Base-by-base conservation (phyloP, 2,888 invertebrate genomes). In the Pilophorus perplexus region DNA sequence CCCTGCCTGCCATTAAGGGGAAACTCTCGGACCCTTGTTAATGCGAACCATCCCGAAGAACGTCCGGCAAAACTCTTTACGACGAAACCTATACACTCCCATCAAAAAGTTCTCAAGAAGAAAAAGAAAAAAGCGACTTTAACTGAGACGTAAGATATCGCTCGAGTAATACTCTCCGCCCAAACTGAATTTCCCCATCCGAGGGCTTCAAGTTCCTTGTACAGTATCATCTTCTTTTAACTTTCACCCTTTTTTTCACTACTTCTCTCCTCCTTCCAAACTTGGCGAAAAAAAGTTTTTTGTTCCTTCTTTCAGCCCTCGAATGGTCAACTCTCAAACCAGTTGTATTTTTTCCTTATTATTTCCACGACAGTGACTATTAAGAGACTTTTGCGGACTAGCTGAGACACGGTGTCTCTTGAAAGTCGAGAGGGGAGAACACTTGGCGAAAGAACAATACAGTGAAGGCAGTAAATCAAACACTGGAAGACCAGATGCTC, bases 91-190 rank as follows among this genome's bases (percentile, higher is more conserved):
- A 42, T 59, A 42, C 59, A 59, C 40, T 59, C 25, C 59, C 59
- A 42, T 59, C 59, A 59, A 42, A 42, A 59, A 59, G 42, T 52
- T 42, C 23, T 23, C 38, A 16, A 22, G 16, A 59, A n/a, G n/a
- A n/a, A n/a, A n/a, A n/a, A n/a, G n/a, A n/a, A 38, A 55, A 37
- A 59, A 25, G 33, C 25, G 42, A 59, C 33, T 33, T 55, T 59
- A 59, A 59, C 59, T 59, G 59, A 59, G 59, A 59, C 42, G 59
- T 59, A 59, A 59, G 59, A 59, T 59, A 59, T 59, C 59, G 59
- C 59, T 40, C 25, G 42, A 59, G 59, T 59, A 59, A 59, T 59
- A 59, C 59, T 59, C 42, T 25, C 16, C 40, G 59, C 42, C 59
- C 40, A 59, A 59, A 59, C 59, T 59, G 59, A 59, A 59, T 59